Evolutionary conservation across 2,888 invertebrate genomes (phyloP).

Genomic region (Aporophyla nigra): DNA sequence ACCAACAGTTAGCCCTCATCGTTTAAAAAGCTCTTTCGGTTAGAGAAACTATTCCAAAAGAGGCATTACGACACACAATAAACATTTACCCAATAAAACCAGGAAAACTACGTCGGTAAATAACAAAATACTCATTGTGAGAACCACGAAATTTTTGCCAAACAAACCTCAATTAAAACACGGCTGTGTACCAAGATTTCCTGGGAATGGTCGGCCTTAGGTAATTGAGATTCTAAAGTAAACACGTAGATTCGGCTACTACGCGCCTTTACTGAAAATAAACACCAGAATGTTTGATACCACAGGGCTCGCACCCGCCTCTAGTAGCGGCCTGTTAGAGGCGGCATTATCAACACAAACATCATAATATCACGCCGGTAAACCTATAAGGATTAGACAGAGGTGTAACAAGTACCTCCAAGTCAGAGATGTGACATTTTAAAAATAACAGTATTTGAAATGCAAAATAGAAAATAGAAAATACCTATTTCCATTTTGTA

Average conservation of each 20-base stretch:
- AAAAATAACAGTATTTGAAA: too few relatives aligned
- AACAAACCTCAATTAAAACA: conserved; percentile 56
- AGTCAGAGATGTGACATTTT: too few relatives aligned
- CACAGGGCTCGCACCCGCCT: not conserved
- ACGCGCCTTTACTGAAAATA: conserved; percentile 54
- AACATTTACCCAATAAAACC: conserved; percentile 10
- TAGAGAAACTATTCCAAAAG: not conserved
- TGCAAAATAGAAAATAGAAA: too few relatives aligned
- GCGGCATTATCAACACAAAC: not conserved
- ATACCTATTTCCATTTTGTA: too few relatives aligned
- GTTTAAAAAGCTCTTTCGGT: not conserved
- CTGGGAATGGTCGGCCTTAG: conserved; percentile 52
- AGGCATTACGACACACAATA: not conserved
- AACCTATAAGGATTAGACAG: not conserved
- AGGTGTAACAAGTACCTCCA: not conserved
- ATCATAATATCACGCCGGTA: not conserved
- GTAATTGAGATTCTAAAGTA: conserved; percentile 67
- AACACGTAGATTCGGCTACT: conserved; percentile 49
- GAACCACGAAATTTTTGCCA: conserved; percentile 19
- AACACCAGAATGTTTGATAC: conserved; percentile 42
- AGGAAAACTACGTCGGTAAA: conserved; percentile 1
- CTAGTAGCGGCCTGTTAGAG: not conserved
- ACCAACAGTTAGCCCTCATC: not conserved
- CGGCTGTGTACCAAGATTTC: conserved; percentile 41
- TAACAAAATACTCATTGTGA: conserved; percentile 41